Conservation (phyloP, 2,797 vertebrate species). For the Argya squamiceps region DNA sequence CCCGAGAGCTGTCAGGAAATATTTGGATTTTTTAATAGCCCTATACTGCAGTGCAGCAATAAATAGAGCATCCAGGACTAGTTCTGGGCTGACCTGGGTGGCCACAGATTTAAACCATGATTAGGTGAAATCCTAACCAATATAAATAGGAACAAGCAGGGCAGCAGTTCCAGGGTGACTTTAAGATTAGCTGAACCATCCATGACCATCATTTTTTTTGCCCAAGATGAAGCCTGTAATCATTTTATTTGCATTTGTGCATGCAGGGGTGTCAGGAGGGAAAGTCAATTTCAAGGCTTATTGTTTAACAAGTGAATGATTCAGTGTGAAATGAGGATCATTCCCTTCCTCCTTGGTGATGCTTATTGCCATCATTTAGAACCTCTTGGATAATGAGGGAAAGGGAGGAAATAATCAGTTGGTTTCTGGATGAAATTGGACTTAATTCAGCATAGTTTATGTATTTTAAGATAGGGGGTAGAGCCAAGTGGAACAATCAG, state of each 20-base stretch:
- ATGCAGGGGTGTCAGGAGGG: background rate
- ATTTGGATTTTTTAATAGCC: background rate
- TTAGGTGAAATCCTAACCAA: background rate
- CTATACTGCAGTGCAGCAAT: background rate
- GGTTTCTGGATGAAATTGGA: slow-evolving; percentile 19
- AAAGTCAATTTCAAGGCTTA: slow-evolving; percentile 46
- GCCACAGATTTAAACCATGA: background rate
- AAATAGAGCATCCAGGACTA: background rate
- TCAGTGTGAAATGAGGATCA: slow-evolving; percentile 38
- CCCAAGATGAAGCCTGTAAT: background rate
- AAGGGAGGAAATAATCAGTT: slow-evolving; percentile 22
- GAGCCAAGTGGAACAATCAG: background rate
- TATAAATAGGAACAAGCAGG: background rate
- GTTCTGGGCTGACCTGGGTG: background rate
- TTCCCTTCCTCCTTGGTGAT: background rate
- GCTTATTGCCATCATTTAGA: slow-evolving; percentile 37
- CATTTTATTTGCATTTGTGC: slow-evolving; percentile 37
- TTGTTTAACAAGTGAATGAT: slow-evolving; percentile 55
- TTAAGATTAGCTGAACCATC: background rate
- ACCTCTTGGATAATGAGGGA: slow-evolving; percentile 14
- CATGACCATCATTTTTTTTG: background rate
- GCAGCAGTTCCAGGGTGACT: background rate
- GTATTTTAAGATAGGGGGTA: background rate
- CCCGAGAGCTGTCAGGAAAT: background rate
- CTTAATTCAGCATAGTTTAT: slow-evolving; percentile 14